Percentiles rank a stretch among this genome's conserved stretches.
These are phyloP conservation scores for Typhlomys cinereus DNA, from an alignment of 2,113 vertebrate species.

Conservation along the genomic window DNA sequence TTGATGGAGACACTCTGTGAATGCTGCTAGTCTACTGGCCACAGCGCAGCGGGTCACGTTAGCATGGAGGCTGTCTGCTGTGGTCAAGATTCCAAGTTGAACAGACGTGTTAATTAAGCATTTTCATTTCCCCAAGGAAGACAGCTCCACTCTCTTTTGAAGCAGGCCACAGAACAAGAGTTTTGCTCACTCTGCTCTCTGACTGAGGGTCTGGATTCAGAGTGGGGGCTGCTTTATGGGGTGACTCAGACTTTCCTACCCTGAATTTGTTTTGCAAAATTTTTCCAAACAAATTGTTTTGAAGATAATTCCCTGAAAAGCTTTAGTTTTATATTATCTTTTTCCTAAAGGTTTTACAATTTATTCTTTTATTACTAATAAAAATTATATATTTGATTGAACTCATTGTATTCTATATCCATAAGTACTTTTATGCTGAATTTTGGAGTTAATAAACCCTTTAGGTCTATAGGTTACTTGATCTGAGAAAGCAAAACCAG, in stretches of 20 bases:
- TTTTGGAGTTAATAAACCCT: slow-evolving; percentile 54
- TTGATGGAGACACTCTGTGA: neutral
- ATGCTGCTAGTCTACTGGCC: neutral
- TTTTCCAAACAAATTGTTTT: neutral
- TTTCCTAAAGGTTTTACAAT: neutral
- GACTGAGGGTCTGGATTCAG: neutral
- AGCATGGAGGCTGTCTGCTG: neutral
- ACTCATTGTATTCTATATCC: neutral
- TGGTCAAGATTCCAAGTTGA: neutral
- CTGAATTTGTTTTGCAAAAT: neutral
- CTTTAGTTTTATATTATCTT: neutral
- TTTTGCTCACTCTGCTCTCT: neutral
- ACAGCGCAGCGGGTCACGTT: neutral
- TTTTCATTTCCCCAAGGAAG: slow-evolving; percentile 20
- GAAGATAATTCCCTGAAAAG: neutral
- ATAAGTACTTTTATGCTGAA: slow-evolving; percentile 6
- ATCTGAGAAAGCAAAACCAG: slow-evolving; percentile 73
- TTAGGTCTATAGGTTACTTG: slow-evolving; percentile 65
- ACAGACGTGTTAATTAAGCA: neutral
- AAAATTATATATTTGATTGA: slow-evolving; percentile 6
- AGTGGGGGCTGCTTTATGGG: neutral
- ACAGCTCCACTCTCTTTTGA: neutral
- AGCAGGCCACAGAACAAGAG: neutral
- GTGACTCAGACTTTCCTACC: neutral
- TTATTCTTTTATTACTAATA: slow-evolving; percentile 13